phyloP scores from a whole-genome alignment of 2,113 vertebrate genomes.

The Lasiurus cinereus region DNA sequence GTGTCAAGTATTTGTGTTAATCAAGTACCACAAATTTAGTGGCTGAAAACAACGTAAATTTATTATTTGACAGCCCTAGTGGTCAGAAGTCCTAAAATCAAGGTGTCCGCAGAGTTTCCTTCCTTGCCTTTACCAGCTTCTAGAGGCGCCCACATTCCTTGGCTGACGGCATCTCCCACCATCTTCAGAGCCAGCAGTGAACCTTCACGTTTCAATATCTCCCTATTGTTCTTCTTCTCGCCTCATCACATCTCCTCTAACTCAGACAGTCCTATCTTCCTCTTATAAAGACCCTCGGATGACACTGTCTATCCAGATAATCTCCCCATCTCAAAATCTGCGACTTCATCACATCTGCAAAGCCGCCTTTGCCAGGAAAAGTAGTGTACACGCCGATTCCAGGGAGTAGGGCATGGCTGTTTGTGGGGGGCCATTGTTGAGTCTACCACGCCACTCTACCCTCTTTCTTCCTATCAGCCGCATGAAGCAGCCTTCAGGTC shows the following conservation, averaged over 20 bases:
- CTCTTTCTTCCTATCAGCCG: not conserved
- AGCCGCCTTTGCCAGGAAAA: not conserved
- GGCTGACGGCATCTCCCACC: not conserved
- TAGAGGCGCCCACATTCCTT: not conserved
- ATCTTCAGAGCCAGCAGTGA: not conserved
- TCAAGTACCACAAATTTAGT: not conserved
- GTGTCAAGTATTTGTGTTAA: not conserved
- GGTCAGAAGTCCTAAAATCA: not conserved
- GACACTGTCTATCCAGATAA: not conserved
- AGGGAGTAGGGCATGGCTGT: not conserved
- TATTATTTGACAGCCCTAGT: not conserved
- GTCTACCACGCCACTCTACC: fast-evolving
- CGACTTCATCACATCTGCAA: not conserved
- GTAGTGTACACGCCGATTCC: not conserved
- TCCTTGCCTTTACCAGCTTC: not conserved
- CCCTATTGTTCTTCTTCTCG: not conserved
- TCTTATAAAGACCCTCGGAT: not conserved
- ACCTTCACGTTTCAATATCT: not conserved
- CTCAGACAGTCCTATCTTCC: not conserved
- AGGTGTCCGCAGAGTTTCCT: not conserved
- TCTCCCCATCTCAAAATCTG: not conserved
- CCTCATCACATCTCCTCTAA: not conserved
- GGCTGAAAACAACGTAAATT: not conserved
- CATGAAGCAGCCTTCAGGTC: not conserved
- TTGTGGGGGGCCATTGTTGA: not conserved